These are phyloP conservation scores for Neogobius melanostomus DNA, from an alignment of 2,113 vertebrate genomes.

Conservation along the genomic window DNA sequence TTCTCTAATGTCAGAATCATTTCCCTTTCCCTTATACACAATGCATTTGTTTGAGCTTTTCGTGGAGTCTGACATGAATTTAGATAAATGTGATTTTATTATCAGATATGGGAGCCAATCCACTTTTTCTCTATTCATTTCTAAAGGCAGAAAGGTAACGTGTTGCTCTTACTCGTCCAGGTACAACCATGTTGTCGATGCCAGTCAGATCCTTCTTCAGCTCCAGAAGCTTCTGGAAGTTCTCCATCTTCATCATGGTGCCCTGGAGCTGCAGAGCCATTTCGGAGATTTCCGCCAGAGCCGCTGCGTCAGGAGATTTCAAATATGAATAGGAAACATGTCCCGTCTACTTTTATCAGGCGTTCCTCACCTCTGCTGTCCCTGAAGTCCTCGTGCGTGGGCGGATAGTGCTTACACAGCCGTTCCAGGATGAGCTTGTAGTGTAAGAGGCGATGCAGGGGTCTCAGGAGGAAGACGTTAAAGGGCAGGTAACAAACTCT, in stretches of 20 bases:
- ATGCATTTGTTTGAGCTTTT: too few relatives aligned
- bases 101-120: too few relatives aligned
- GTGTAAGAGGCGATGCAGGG: slow-evolving; percentile 94
- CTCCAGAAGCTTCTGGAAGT: slow-evolving; percentile 95
- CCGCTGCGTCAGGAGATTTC: slow-evolving; percentile 72
- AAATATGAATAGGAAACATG: too few relatives aligned
- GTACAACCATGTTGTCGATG: slow-evolving; percentile 86
- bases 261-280: slow-evolving; percentile 89
- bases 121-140: too few relatives aligned
- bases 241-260: slow-evolving; percentile 97
- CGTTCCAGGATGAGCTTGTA: slow-evolving; percentile 96
- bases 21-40: too few relatives aligned
- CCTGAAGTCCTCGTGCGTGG: slow-evolving; percentile 88
- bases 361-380: slow-evolving; percentile 85
- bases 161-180: slow-evolving; percentile 81
- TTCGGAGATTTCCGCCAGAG: slow-evolving; percentile 91
- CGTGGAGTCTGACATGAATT: too few relatives aligned
- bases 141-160: too few relatives aligned
- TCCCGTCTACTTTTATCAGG: too few relatives aligned
- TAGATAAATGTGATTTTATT: too few relatives aligned
- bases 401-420: slow-evolving; percentile 92
- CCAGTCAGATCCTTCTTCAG: slow-evolving; percentile 93
- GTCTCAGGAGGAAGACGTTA: slow-evolving; percentile 93
- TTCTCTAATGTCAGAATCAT: too few relatives aligned
- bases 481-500: slow-evolving; percentile 95